phyloP scores from a whole-genome alignment of 1,140 invertebrate species.

The Caenorhabditis latens region DNA sequence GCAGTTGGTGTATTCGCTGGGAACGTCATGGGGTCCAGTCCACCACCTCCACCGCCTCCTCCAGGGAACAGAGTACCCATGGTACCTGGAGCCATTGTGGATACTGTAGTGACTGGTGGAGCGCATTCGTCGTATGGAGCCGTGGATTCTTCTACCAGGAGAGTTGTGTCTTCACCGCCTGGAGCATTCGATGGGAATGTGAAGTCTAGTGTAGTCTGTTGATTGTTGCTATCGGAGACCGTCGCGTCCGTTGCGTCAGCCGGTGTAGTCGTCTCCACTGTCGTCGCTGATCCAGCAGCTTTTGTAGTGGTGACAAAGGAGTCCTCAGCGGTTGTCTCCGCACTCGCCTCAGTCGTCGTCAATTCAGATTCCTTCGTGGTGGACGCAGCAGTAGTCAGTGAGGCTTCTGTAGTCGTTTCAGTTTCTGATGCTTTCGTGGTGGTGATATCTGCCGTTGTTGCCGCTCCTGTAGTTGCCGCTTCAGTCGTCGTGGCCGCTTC shows the following conservation, averaged over 20 bases:
- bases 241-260: neutral
- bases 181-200: constrained; percentile 38
- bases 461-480: neutral
- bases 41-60: neutral
- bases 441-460: neutral
- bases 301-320: neutral
- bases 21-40: constrained; percentile 14
- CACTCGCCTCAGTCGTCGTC: neutral
- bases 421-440: neutral
- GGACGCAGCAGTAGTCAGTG: neutral
- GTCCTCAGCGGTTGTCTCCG: neutral
- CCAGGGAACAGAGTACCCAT: constrained; percentile 28
- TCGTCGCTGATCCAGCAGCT: neutral
- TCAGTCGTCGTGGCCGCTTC: constrained; percentile 1
- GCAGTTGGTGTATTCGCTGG: neutral
- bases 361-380: neutral
- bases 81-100: constrained; percentile 16
- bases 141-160: neutral
- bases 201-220: neutral
- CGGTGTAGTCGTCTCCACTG: neutral
- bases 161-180: constrained; percentile 1
- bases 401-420: neutral
- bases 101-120: constrained; percentile 2
- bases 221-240: neutral
- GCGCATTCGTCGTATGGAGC: constrained; percentile 12